phyloP scores from a whole-genome alignment of 2,113 vertebrate species.

The Todiramphus chloris region DNA sequence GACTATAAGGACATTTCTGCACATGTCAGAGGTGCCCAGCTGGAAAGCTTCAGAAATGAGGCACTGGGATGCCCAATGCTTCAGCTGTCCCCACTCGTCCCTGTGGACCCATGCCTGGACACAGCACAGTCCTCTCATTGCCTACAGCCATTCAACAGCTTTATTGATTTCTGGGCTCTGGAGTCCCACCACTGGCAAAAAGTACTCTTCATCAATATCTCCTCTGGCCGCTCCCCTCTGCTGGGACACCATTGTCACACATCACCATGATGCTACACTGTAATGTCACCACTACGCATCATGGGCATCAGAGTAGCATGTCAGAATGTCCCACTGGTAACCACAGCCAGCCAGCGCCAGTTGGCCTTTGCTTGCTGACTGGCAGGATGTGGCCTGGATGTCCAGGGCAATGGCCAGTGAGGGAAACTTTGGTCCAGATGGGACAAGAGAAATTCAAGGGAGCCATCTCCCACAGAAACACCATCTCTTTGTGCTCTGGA shows the following conservation, averaged over 20 bases:
- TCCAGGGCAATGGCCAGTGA: not conserved
- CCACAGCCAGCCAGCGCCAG: not conserved
- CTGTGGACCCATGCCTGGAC: not conserved
- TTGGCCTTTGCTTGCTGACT: not conserved
- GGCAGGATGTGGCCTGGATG: not conserved
- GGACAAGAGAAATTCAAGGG: no score
- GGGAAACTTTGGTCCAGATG: not conserved
- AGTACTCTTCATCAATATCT: not conserved
- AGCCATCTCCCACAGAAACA: not conserved
- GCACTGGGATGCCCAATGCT: not conserved
- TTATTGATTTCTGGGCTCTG: not conserved
- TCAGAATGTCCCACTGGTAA: not conserved
- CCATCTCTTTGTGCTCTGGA: not conserved
- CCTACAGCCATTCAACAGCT: not conserved
- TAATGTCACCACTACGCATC: rapidly evolving
- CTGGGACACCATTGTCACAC: not conserved
- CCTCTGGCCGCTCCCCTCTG: no score
- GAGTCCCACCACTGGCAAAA: not conserved
- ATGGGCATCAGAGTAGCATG: not conserved
- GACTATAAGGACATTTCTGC: not conserved
- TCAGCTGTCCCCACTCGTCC: not conserved
- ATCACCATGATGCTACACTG: not conserved
- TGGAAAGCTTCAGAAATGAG: not conserved
- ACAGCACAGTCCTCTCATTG: not conserved
- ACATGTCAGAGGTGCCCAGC: not conserved